These are phyloP conservation scores for Calameuta idolon DNA, from an alignment of 2,888 invertebrate genomes.

Conservation along the genomic window DNA sequence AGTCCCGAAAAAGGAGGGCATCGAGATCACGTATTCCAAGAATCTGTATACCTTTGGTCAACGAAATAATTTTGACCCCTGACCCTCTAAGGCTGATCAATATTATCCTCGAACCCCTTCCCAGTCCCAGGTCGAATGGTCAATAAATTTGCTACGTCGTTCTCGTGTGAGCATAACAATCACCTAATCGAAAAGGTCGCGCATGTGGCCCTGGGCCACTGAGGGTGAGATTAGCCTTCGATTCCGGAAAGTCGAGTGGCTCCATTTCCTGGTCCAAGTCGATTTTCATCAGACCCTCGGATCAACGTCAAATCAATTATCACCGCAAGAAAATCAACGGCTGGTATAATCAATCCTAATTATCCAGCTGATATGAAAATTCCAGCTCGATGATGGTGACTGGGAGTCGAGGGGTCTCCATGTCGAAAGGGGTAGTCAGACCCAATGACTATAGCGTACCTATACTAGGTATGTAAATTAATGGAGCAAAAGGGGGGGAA, in stretches of 20 bases:
- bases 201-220: not conserved
- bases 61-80: not conserved
- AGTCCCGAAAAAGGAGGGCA: not conserved
- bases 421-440: not conserved
- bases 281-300: not conserved
- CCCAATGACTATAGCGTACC: not conserved
- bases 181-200: not conserved
- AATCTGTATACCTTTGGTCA: not conserved
- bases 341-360: not conserved
- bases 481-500: not conserved
- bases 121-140: not conserved
- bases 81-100: not conserved
- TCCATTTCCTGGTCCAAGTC: not conserved
- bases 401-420: not conserved
- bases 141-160: not conserved
- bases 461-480: conserved; percentile 10
- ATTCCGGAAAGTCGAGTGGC: not conserved
- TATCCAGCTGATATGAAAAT: not conserved
- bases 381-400: not conserved
- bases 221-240: not conserved
- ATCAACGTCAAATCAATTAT: not conserved
- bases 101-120: not conserved
- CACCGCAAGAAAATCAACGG: not conserved
- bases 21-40: not conserved
- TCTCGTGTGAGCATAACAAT: not conserved